Percentiles rank a stretch among this genome's conserved stretches.
These are phyloP conservation scores for Diadumene lineata DNA, from an alignment of 92 coral and sea anemone species.

Conservation along the genomic window DNA sequence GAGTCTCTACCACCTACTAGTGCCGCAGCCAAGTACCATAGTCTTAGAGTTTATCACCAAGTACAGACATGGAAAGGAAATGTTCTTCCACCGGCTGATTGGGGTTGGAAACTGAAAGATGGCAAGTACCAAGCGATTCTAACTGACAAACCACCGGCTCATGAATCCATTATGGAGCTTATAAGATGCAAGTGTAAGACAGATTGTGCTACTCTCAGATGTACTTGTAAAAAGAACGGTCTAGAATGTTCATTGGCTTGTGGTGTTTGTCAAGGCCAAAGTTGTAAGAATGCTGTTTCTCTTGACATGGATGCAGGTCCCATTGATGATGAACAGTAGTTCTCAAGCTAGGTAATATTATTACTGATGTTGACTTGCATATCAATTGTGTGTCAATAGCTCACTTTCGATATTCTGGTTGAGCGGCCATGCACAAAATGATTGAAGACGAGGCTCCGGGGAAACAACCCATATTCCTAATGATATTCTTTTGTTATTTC, in stretches of 20 bases:
- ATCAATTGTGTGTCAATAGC: no score
- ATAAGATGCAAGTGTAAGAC: conserved; percentile 54
- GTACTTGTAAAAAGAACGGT: conserved; percentile 27
- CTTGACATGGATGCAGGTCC: no score
- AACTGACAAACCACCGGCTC: conserved; percentile 51
- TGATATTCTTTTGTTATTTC: no score
- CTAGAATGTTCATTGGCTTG: conserved; percentile 20
- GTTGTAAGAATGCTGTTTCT: conserved; percentile 15
- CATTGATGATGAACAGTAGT: no score
- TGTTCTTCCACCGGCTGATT: conserved; percentile 33
- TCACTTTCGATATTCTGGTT: no score
- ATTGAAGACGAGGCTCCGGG: no score
- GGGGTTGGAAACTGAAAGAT: conserved; percentile 51
- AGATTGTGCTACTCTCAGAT: conserved; percentile 39
- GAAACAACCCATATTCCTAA: no score
- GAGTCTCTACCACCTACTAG: conserved; percentile 42
- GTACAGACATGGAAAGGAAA: conserved; percentile 48
- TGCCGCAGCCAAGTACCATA: conserved; percentile 28
- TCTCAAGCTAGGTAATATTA: no score
- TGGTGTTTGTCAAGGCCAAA: conserved; percentile 14
- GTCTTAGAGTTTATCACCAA: conserved; percentile 38
- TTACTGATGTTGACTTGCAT: no score
- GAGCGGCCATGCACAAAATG: no score
- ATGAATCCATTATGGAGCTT: conserved; percentile 39
- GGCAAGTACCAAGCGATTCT: conserved; percentile 27